phyloP scores from a whole-genome alignment of 2,797 vertebrate genomes.

The Capromys pilorides region DNA sequence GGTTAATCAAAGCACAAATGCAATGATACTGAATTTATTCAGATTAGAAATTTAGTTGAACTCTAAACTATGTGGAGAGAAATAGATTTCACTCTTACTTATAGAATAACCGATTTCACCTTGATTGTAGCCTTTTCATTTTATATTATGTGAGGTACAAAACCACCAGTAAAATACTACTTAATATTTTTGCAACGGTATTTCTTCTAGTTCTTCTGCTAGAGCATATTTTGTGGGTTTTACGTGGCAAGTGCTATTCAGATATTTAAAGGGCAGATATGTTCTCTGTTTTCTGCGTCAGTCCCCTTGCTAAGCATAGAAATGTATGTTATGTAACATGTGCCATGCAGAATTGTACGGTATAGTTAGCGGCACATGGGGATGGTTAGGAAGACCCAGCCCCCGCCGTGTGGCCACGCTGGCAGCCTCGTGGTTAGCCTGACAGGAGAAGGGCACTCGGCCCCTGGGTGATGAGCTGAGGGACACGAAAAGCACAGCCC shows the following conservation, averaged over 20 bases:
- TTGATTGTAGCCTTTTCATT: neutral
- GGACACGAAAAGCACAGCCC: neutral
- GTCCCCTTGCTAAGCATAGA: neutral
- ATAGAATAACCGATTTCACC: neutral
- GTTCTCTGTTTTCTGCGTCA: neutral
- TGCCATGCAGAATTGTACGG: neutral
- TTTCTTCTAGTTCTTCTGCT: neutral
- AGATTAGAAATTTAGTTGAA: neutral
- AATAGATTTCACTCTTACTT: neutral
- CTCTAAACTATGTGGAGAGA: neutral
- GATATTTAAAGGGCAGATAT: neutral
- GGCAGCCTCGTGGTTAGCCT: neutral
- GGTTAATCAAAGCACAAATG: neutral
- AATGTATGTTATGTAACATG: neutral
- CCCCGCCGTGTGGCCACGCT: neutral
- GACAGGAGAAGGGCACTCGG: neutral
- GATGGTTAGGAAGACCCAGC: neutral
- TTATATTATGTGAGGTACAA: neutral
- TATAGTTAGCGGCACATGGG: neutral
- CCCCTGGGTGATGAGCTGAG: neutral
- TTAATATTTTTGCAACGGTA: neutral
- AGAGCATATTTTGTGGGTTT: neutral
- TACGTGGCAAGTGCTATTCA: neutral
- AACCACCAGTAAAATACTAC: neutral
- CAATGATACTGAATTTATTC: neutral